Evolutionary conservation across 2,888 invertebrate species (phyloP).

Genomic region (Psylliodes chrysocephalus): DNA sequence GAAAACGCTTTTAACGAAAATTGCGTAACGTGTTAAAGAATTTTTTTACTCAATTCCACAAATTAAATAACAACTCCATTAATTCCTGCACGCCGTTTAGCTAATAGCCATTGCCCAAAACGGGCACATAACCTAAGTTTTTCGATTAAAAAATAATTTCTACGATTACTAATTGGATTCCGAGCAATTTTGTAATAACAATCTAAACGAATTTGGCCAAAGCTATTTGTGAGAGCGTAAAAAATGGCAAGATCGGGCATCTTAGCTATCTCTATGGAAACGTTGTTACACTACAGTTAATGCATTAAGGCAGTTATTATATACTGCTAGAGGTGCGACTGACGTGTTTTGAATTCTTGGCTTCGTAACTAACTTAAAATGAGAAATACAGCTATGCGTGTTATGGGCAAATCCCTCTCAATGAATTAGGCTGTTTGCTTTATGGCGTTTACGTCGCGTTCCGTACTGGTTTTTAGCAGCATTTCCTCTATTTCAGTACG

Average conservation of each 20-base stretch:
- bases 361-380: constrained; percentile 36
- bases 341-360: constrained; percentile 46
- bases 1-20: no score
- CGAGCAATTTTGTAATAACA: constrained; percentile 25
- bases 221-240: constrained; percentile 11
- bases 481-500: no score
- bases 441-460: neutral
- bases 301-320: constrained; percentile 34
- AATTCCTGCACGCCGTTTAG: neutral
- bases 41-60: constrained; percentile 7
- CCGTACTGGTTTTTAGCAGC: neutral
- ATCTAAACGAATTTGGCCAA: constrained; percentile 18
- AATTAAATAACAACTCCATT: constrained; percentile 19
- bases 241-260: constrained; percentile 35
- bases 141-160: constrained; percentile 20
- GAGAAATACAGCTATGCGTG: constrained; percentile 22
- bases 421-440: constrained; percentile 20
- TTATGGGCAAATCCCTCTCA: constrained; percentile 20
- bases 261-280: constrained; percentile 36
- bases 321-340: constrained; percentile 46
- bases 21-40: neutral
- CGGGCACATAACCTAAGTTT: neutral
- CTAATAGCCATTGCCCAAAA: neutral
- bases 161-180: constrained; percentile 18
- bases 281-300: constrained; percentile 35